phyloP scores from a whole-genome alignment of 1,140 invertebrate species.

The Hermatobates lingyangjiaoensis region DNA sequence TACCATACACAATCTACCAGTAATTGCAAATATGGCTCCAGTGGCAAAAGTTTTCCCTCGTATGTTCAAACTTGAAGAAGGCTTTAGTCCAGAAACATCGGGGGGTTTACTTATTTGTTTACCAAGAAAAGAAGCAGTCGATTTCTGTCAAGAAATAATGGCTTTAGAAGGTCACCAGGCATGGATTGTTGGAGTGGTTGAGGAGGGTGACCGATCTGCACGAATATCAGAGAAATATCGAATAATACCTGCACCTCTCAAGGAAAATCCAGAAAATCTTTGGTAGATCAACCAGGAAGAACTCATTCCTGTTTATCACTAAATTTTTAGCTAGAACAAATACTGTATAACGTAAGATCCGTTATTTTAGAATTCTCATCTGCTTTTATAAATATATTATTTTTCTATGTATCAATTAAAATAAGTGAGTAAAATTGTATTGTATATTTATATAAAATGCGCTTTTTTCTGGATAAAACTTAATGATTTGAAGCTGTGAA shows the following conservation, averaged over 20 bases:
- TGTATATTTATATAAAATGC: too few species aligned
- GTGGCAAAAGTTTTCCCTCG: conserved; percentile 87
- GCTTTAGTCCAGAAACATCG: conserved; percentile 53
- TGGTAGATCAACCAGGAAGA: conserved; percentile 1
- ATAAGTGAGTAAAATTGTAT: too few species aligned
- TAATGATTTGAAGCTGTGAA: too few species aligned
- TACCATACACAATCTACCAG: conserved; percentile 90
- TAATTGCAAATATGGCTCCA: conserved; percentile 92
- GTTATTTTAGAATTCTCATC: too few species aligned
- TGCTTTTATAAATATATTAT: too few species aligned
- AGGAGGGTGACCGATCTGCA: conserved; percentile 87
- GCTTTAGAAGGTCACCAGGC: conserved; percentile 92
- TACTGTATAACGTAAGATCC: too few species aligned
- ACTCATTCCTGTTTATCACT: too few species aligned
- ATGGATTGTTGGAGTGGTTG: conserved; percentile 97
- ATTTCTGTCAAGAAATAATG: conserved; percentile 94
- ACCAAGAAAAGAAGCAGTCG: conserved; percentile 80
- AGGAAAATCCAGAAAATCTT: background rate
- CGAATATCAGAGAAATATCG: conserved; percentile 92
- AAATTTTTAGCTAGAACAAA: too few species aligned
- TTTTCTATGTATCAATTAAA: too few species aligned
- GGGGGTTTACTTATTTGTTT: conserved; percentile 81
- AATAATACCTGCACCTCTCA: conserved; percentile 78
- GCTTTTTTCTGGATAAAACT: too few species aligned
- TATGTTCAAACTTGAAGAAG: conserved; percentile 85